phyloP scores from a whole-genome alignment of 2,113 vertebrate species.

The Myrmecophaga tridactyla region DNA sequence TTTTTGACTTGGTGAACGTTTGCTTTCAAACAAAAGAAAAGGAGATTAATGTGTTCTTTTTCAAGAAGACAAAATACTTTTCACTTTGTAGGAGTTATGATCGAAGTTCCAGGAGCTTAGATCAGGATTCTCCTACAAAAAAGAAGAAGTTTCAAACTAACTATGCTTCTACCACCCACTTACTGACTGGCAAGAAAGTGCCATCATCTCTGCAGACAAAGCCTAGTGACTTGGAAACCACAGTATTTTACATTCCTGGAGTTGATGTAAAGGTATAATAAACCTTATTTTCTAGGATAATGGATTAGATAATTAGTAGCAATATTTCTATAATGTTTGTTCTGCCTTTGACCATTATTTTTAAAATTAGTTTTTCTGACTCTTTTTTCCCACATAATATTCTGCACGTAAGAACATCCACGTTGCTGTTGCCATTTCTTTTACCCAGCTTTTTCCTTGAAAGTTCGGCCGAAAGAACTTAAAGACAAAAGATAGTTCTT shows the following conservation, averaged over 20 bases:
- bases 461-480: conserved; percentile 2
- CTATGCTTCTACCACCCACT: conserved; percentile 92
- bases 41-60: background rate
- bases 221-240: conserved; percentile 94
- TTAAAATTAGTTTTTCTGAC: background rate
- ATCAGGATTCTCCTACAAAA: conserved; percentile 98
- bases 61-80: background rate
- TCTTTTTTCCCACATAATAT: background rate
- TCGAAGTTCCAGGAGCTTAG: conserved; percentile 92
- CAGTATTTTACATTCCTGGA: conserved; percentile 98
- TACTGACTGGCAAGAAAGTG: conserved; percentile 94
- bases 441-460: background rate
- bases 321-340: background rate
- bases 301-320: background rate
- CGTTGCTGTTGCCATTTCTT: background rate
- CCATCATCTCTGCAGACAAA: conserved; percentile 96
- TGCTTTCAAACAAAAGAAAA: background rate
- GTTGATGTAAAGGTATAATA: conserved; percentile 96
- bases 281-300: background rate
- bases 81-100: conserved; percentile 90
- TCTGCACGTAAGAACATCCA: background rate
- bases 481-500: background rate
- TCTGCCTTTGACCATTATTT: background rate
- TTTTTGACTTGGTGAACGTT: background rate
- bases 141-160: conserved; percentile 95